phyloP scores from a whole-genome alignment of 1,140 invertebrate species.

The Antheraea mylitta region DNA sequence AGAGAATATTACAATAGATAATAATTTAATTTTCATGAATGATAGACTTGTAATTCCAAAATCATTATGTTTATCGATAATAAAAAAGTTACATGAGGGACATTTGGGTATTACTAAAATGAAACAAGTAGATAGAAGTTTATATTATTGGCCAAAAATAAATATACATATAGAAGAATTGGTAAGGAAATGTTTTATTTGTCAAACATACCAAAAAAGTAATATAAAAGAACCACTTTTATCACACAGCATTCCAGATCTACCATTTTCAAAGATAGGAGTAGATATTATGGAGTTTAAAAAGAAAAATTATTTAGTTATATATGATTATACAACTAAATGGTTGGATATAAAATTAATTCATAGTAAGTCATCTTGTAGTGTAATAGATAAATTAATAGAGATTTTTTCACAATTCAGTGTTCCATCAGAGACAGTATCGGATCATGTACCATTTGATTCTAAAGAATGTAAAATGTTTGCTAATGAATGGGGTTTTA shows the following conservation, averaged over 20 bases:
- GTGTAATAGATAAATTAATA: conserved; percentile 6
- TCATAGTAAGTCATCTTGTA: conserved; percentile 27
- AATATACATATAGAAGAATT: conserved; percentile 35
- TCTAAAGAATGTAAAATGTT: conserved; percentile 20
- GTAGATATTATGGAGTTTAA: conserved; percentile 13
- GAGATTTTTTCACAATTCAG: no score
- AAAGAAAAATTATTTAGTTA: conserved; percentile 29
- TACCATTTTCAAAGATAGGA: conserved; percentile 41
- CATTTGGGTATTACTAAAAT: no score
- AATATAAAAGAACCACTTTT: conserved; percentile 33
- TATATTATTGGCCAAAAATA: conserved; percentile 48
- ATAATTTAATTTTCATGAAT: no score
- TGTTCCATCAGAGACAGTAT: no score
- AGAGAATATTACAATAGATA: no score
- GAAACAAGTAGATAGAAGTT: conserved; percentile 33
- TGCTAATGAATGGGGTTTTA: conserved; percentile 19
- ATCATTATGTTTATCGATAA: no score
- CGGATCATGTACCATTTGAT: no score
- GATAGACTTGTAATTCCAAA: no score
- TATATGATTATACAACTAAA: conserved; percentile 48
- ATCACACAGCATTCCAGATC: conserved; percentile 23
- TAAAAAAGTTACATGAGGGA: no score
- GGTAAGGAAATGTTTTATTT: conserved; percentile 34
- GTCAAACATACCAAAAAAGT: conserved; percentile 35
- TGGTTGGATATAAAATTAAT: conserved; percentile 41